Evolutionary conservation across 2,797 vertebrate species (phyloP), one percentile per base, ranked within the genome.

Genomic region (Trichosurus vulpecula): DNA sequence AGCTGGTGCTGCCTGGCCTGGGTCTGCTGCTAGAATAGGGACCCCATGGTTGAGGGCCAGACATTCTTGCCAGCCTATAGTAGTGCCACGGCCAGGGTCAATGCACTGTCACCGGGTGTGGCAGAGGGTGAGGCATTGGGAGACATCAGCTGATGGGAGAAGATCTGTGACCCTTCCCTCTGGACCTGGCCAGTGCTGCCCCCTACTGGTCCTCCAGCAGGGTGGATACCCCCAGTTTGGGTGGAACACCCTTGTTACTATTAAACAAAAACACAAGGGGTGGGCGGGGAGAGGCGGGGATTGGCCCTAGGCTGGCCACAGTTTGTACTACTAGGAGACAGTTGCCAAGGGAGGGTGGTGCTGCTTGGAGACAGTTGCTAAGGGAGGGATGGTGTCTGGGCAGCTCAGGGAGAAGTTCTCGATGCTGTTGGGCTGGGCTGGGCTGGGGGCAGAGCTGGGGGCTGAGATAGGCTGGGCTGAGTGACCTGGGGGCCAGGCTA

Each of bases 291-390:
- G 96, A 98, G 96, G 95, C 0, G 95, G 96, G 97, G 94, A 96
- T 97, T 96, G 90, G 97, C 96, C 95, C 96, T 97, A 96, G 97
- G 96, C 97, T 94, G 96, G 97, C 97, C 97, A 97, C 96, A 98
- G 98, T 97, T 98, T 98, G 97, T 96, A 97, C 97, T 98, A 97
- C 98, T 95, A 96, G 95, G 98, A 96, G 95, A 98, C 96, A 31
- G 98, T 98, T 97, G 98, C 98, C 97, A 98, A 31, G 98, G 97
- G 97, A 98, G 98, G 98, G 97, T 97, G 91, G 97, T 97, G 97
- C 97, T 98, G 93, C 98, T 97, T 98, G 94, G 98, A 97, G 92
- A 98, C 93, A 6, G 98, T 98, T 97, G 97, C 98, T 97, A 97
- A 90, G 97, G 97, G 94, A 96, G 97, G 96, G 96, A 97, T 95